A percentile compares a stretch with the other conserved stretches of the same genome.
These are phyloP conservation scores for Cyphomyrmex costatus DNA, from an alignment of 1,140 invertebrate species.

Conservation along the genomic window DNA sequence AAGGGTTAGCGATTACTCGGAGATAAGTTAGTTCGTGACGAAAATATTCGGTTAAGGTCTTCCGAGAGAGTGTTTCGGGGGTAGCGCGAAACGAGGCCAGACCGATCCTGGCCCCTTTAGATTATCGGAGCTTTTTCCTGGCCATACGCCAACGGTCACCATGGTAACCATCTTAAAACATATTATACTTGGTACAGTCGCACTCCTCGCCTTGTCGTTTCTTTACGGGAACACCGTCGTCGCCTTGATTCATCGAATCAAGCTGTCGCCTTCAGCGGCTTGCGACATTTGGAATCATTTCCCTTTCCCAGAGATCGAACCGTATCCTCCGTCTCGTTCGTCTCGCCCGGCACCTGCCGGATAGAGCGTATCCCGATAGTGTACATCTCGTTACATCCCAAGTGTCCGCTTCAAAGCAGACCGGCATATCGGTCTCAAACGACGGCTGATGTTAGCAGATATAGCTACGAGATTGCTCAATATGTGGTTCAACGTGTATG, in stretches of 20 bases:
- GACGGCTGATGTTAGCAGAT: constrained; percentile 16
- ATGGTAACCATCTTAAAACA: constrained; percentile 83
- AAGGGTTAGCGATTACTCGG: not conserved
- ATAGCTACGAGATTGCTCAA: constrained; percentile 43
- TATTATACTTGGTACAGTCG: constrained; percentile 61
- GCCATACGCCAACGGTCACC: constrained; percentile 82
- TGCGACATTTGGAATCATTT: not conserved
- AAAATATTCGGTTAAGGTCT: constrained; percentile 77
- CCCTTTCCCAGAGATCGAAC: constrained; percentile 20
- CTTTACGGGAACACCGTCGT: constrained; percentile 74
- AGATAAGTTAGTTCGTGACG: constrained; percentile 65
- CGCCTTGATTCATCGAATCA: constrained; percentile 77
- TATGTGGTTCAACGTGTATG: not conserved
- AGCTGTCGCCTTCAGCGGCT: constrained; percentile 49
- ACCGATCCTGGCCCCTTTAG: constrained; percentile 75
- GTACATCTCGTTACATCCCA: constrained; percentile 49
- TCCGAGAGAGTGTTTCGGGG: constrained; percentile 67
- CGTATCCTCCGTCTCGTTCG: not conserved
- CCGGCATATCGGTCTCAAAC: constrained; percentile 17
- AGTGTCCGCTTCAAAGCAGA: constrained; percentile 23
- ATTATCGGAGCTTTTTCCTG: constrained; percentile 83
- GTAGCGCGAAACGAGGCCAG: constrained; percentile 80
- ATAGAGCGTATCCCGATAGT: constrained; percentile 36
- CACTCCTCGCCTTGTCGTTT: constrained; percentile 55
- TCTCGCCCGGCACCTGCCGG: not conserved